Conservation (phyloP, 2,113 vertebrate genomes). For the Triplophysa siluroides region DNA sequence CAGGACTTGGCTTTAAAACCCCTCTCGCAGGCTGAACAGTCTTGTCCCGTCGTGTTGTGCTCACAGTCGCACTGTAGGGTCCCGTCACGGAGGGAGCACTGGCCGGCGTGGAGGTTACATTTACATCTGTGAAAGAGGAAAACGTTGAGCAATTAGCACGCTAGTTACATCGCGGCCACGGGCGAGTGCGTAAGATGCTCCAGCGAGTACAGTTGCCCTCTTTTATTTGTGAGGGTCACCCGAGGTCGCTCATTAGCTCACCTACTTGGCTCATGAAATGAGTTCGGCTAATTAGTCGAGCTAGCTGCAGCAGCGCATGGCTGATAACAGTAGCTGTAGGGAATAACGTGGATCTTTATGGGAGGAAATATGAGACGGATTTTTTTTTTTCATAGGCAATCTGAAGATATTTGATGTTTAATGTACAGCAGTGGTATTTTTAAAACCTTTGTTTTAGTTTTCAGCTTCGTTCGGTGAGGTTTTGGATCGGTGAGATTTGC, state of each 20-base stretch:
- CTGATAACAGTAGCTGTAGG: conserved; percentile 29
- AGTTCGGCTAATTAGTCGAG: conserved; percentile 41
- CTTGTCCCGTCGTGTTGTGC: conserved; percentile 90
- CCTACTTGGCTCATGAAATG: conserved; percentile 30
- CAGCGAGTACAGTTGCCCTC: conserved; percentile 11
- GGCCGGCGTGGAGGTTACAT: conserved; percentile 89
- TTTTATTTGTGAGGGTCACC: conserved; percentile 34
- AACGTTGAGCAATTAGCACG: conserved; percentile 43
- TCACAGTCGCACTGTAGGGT: conserved; percentile 90
- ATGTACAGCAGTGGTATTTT: too few relatives aligned
- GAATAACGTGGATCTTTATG: background rate
- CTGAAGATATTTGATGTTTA: too few relatives aligned
- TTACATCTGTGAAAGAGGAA: conserved; percentile 79
- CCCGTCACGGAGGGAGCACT: conserved; percentile 79
- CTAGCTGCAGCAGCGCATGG: background rate
- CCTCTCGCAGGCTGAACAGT: conserved; percentile 86
- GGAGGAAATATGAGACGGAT: too few relatives aligned
- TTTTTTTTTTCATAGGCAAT: too few relatives aligned
- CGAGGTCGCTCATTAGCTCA: conserved; percentile 51
- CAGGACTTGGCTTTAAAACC: conserved; percentile 84
- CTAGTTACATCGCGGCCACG: conserved; percentile 29
- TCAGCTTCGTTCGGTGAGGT: too few relatives aligned
- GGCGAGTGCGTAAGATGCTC: conserved; percentile 38
- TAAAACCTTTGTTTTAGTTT: too few relatives aligned
- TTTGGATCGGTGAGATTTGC: too few relatives aligned